Percentiles rank a stretch among this genome's conserved stretches.
These are phyloP conservation scores for Rallus limicola DNA, from an alignment of 2,113 vertebrate species.

Conservation along the genomic window DNA sequence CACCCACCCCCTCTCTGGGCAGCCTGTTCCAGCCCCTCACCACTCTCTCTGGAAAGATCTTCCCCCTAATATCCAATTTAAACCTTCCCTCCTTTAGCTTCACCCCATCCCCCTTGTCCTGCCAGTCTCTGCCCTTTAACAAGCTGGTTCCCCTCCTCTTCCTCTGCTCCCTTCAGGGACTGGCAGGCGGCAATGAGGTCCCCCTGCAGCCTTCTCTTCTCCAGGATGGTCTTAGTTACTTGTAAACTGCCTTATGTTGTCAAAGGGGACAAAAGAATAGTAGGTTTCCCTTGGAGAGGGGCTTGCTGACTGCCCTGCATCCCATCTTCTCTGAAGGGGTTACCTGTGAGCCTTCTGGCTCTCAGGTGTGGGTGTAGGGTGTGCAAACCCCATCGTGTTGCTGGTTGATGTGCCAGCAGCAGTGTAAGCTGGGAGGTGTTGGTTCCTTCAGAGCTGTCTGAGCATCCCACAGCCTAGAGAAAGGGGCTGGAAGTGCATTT, in stretches of 20 bases:
- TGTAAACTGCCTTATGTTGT: not conserved
- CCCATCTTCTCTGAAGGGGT: not conserved
- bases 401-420: not conserved
- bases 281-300: not conserved
- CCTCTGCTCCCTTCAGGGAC: too few relatives aligned
- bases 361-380: not conserved
- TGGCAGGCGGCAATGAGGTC: too few relatives aligned
- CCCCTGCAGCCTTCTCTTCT: too few relatives aligned
- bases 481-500: not conserved
- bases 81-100: too few relatives aligned
- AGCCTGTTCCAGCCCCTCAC: too few relatives aligned
- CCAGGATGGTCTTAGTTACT: not conserved
- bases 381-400: accelerated
- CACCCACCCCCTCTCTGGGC: too few relatives aligned
- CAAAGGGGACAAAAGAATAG: not conserved
- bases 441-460: not conserved
- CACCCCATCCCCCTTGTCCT: too few relatives aligned
- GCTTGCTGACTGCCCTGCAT: accelerated
- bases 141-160: too few relatives aligned
- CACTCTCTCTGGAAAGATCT: too few relatives aligned
- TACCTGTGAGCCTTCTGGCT: not conserved
- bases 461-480: not conserved
- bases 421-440: not conserved
- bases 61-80: too few relatives aligned
- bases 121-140: too few relatives aligned